Conservation (phyloP, 2,888 invertebrate genomes). For the Scaeva pyrastri region DNA sequence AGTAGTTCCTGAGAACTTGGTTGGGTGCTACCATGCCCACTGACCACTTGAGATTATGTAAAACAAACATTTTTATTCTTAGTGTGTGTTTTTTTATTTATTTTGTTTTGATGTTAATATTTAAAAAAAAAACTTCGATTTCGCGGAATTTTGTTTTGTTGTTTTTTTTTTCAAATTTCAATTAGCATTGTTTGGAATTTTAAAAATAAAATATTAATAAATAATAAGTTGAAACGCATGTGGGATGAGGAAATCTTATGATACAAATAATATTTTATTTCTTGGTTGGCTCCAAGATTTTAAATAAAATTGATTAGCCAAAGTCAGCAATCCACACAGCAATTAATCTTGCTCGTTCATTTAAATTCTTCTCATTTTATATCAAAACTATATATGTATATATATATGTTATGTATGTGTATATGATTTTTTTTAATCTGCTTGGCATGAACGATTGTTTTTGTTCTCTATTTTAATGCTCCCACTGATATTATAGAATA, state of each 20-base stretch:
- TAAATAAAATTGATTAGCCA: conserved; percentile 55
- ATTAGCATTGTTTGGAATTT: neutral
- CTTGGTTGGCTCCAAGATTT: neutral
- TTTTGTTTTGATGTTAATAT: too few species aligned
- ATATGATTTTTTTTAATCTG: conserved; percentile 60
- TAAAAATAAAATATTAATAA: neutral
- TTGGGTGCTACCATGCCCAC: too few species aligned
- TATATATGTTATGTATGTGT: too few species aligned
- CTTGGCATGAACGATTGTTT: conserved; percentile 58
- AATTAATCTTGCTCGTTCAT: conserved; percentile 62
- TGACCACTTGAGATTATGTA: too few species aligned
- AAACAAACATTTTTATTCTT: too few species aligned
- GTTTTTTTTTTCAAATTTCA: neutral
- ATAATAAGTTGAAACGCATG: neutral
- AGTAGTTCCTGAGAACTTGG: too few species aligned
- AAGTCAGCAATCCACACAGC: conserved; percentile 37
- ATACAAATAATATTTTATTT: conserved; percentile 20
- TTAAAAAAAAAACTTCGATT: too few species aligned
- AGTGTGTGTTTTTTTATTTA: too few species aligned
- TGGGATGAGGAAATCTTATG: conserved; percentile 2
- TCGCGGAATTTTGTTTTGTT: too few species aligned
- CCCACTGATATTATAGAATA: conserved; percentile 52
- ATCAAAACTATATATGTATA: conserved; percentile 63
- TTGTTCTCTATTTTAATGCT: conserved; percentile 59
- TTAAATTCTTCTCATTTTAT: conserved; percentile 58